Evolutionary conservation across 1,140 invertebrate species (phyloP), one percentile per base, ranked within the genome.

Genomic region (Patella vulgata): DNA sequence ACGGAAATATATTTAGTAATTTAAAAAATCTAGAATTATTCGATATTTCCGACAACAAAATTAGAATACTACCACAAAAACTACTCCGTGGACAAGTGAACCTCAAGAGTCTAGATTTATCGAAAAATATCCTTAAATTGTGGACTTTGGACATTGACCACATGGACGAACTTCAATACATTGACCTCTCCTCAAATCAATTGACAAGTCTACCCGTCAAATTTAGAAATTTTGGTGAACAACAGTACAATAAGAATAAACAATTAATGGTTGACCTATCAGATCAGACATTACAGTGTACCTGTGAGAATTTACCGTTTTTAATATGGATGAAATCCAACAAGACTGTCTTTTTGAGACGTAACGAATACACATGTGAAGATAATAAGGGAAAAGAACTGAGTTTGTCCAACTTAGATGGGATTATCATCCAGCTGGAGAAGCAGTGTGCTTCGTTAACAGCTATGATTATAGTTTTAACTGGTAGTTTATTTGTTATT

Each of bases 401-500:
- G 3, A 14, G 19, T 31, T 28, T 52, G 50, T 3, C 1, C 25
- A 31, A 31, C 11, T 11, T 25, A 25, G 19, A 9, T 14, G 25
- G 19, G 2, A 52, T 57, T 3, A 54, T 69, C 9, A 17, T 31
- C 1, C 11, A 39, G 4, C 53, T 75, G 8, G 25, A 68, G 0
- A 59, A 42, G 5, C 6, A 48, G 11, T 75, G 73, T 50, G 21
- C 23, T 11, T 47, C 54, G 12, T 55, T 59, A 21, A 19, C 39
- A 2, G 25, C 39, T 1, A 14, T 70, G 5, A 63, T 73, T 21
- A 19, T 68, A 3, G 56, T 30, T 6, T 47, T 36, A 6, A 53
- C 63, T 8, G 23, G 23, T 11, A n/a, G 23, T 19, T 40, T 62
- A 5, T 9, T 68, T 11, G 40, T 61, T 8, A 21, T 60, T 21